Percentiles rank a stretch among this genome's conserved stretches.
Conservation (phyloP, 2,113 vertebrate genomes). For the Guaruba guarouba region DNA sequence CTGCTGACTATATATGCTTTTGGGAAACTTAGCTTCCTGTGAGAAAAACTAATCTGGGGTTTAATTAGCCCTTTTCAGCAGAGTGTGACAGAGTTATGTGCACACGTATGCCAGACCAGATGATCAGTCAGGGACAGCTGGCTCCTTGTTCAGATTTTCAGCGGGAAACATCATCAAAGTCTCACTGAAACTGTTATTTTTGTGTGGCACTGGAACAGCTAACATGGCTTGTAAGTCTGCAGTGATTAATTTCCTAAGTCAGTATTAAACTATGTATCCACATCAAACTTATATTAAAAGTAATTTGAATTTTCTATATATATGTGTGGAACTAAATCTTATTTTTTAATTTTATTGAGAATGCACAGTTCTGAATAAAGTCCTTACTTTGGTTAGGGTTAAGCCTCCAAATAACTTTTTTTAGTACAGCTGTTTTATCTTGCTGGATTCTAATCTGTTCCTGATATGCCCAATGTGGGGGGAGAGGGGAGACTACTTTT, state of each 20-base stretch:
- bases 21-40: not conserved
- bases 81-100: not conserved
- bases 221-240: not conserved
- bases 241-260: not conserved
- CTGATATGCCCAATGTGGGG: not conserved
- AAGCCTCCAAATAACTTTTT: conserved; percentile 25
- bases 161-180: not conserved
- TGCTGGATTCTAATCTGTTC: not conserved
- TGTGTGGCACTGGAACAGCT: not conserved
- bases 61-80: not conserved
- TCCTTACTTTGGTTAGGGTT: not conserved
- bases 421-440: conserved; percentile 2
- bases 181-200: not conserved
- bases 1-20: not conserved
- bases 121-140: not conserved
- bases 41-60: not conserved
- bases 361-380: not conserved
- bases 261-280: not conserved
- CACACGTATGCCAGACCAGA: not conserved
- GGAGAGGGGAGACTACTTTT: not conserved
- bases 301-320: not conserved
- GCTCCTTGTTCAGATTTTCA: not conserved
- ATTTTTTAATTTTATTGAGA: conserved; percentile 8
- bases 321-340: not conserved
- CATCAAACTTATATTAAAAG: not conserved